Evolutionary conservation across 1,140 invertebrate genomes (phyloP).

Genomic region (Ceratoteleas bidentatus): DNA sequence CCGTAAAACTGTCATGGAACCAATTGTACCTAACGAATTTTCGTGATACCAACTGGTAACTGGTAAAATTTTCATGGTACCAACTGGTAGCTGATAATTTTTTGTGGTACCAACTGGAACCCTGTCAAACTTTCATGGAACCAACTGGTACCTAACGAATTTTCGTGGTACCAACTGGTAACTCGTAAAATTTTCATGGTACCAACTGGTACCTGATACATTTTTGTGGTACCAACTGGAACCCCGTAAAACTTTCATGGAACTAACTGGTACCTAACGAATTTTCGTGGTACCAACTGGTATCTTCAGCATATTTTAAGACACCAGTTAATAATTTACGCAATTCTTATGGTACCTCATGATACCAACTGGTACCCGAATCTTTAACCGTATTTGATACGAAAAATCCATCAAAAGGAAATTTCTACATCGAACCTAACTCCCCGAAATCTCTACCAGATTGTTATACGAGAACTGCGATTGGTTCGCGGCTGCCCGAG

Average conservation of each 20-base stretch:
- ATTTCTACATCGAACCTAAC: too few relatives aligned
- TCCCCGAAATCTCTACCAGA: too few relatives aligned
- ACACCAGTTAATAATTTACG: too few relatives aligned
- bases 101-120: neutral
- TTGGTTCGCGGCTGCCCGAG: slow-evolving; percentile 72
- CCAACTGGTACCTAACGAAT: neutral
- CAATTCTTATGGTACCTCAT: too few relatives aligned
- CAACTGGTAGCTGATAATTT: neutral
- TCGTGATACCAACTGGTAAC: neutral
- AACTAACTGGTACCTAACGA: neutral
- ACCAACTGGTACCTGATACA: neutral
- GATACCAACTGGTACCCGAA: neutral
- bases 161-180: neutral
- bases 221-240: neutral
- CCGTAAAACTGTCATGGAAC: neutral
- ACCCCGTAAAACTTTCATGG: neutral
- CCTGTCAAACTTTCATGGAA: neutral
- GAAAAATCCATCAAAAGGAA: too few relatives aligned
- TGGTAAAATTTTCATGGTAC: neutral
- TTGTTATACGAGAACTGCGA: slow-evolving; percentile 76
- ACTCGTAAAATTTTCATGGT: neutral
- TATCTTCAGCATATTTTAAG: neutral
- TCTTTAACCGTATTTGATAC: too few relatives aligned
- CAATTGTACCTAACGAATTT: neutral
- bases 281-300: neutral